A percentile compares a stretch with the other conserved stretches of the same genome.
These are phyloP conservation scores for Phenacoccus solenopsis DNA, from an alignment of 1,140 invertebrate genomes.

Conservation along the genomic window DNA sequence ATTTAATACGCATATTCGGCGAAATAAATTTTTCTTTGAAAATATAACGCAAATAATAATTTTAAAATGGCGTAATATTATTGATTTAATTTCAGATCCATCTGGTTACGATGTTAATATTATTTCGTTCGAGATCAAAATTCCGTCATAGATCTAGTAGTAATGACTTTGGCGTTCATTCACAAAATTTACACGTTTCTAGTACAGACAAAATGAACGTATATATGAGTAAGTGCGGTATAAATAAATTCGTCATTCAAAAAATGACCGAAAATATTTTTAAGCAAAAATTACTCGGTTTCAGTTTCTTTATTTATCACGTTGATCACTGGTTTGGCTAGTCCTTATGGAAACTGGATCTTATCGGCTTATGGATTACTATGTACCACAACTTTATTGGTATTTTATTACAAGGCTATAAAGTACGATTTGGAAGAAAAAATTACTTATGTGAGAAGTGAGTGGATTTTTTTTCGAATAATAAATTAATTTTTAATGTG, in stretches of 20 bases:
- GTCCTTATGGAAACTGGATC: neutral
- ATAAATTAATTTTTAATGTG: neutral
- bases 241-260: neutral
- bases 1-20: too few relatives aligned
- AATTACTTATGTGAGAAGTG: neutral
- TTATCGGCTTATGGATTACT: neutral
- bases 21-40: too few relatives aligned
- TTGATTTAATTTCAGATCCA: neutral
- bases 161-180: neutral
- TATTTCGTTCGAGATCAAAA: neutral
- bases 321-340: neutral
- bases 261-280: neutral
- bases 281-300: neutral
- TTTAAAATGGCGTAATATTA: neutral
- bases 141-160: neutral
- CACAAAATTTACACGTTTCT: neutral
- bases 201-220: neutral
- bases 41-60: too few relatives aligned
- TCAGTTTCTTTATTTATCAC: neutral
- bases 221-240: neutral
- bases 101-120: slow-evolving; percentile 3
- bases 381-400: neutral
- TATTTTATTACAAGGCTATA: neutral
- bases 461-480: neutral
- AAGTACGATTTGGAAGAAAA: neutral